A percentile compares a stretch with the other conserved stretches of the same genome.
phyloP scores from a whole-genome alignment of 2,113 vertebrate species.

The Ahaetulla prasina region DNA sequence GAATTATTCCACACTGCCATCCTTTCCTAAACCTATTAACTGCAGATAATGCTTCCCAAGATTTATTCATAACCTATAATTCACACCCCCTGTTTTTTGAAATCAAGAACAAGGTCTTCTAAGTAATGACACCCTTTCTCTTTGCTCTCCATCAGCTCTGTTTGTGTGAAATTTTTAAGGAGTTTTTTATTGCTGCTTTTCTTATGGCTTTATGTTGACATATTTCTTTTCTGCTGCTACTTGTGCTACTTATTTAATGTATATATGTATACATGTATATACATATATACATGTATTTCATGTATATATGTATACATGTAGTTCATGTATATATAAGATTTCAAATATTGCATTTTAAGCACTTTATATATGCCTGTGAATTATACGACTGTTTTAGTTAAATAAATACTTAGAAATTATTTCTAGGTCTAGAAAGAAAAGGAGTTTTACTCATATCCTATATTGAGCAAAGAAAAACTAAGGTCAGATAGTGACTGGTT shows the following conservation, averaged over 20 bases:
- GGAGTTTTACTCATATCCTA: not conserved
- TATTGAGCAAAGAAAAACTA: not conserved
- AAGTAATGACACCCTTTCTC: not conserved
- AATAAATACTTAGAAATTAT: not conserved
- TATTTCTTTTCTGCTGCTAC: not conserved
- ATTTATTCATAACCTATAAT: not conserved
- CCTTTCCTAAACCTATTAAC: not conserved
- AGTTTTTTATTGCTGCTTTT: not conserved
- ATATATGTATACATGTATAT: no score
- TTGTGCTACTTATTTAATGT: not conserved
- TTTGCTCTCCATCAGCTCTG: not conserved
- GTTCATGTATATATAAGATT: not conserved
- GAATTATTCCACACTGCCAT: not conserved
- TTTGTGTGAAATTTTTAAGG: not conserved
- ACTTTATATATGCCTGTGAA: not conserved
- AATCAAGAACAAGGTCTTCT: not conserved
- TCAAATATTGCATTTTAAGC: not conserved
- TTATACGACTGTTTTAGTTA: not conserved
- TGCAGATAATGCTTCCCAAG: not conserved
- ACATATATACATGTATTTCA: no score
- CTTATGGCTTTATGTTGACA: not conserved
- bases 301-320: no score
- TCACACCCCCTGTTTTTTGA: not conserved
- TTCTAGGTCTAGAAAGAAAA: not conserved
- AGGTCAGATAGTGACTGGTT: not conserved